Base-by-base conservation (phyloP, 2,888 invertebrate species). In the Agrotis clavis region DNA sequence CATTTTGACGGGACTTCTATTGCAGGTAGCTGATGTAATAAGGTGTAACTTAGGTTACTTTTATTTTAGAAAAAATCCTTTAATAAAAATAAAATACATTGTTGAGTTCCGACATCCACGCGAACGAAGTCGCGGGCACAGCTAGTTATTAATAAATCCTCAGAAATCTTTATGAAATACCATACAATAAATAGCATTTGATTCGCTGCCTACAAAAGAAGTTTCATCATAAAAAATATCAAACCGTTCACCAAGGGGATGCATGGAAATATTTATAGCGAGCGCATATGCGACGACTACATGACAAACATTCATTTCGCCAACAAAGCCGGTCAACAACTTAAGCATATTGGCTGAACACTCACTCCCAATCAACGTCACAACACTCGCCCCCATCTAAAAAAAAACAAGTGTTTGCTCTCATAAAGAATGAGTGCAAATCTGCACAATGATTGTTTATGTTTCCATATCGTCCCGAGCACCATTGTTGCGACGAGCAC, bases 361-460 rank as follows among this genome's bases (percentile, higher is more conserved):
- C 95, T 95, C 92, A 89, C 92, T 90, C 90, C 94, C 94, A 94
- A 94, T 95, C 94, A 93, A 93, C 93, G 92, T 94, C 93, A 94
- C 93, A 94, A 94, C 94, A 77, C 81, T 69, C 81, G 80, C 86
- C 87, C 87, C 85, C 87, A 79, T 87, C 87, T 90, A 89, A 89
- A 87, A 88, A 92, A 91, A 94, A 93, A 93, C 93, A 94, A 95
- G 95, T 95, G 95, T 95, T 95, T 95, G 94, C 95, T 90, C 94
- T 94, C 94, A 94, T 95, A 94, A 94, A 95, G 94, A 92, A 95
- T 94, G 94, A 93, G 93, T 92, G 93, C 93, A 95, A 95, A 95
- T 96, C 95, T 93, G 92, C 91, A 94, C 95, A 95, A 94, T 94
- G 91, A 95, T 94, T 95, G 95, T 95, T 95, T 94, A 94, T 94